Evolutionary conservation across 2,888 invertebrate species (phyloP).

Genomic region (Rambutsinella grinnellia): DNA sequence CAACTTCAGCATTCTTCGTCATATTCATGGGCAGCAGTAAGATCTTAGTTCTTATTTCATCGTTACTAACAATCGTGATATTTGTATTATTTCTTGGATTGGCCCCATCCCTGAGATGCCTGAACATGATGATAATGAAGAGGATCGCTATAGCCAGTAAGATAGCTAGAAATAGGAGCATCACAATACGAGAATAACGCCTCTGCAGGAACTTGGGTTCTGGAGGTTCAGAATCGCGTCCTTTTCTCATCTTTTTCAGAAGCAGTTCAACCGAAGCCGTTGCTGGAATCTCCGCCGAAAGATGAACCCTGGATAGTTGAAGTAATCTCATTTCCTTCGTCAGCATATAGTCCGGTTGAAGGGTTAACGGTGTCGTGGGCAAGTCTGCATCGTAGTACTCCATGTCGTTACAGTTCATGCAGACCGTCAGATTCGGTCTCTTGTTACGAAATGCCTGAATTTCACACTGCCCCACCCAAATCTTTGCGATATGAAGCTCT

Average conservation of each 20-base stretch:
- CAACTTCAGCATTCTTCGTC: not conserved
- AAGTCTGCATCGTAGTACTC: slow-evolving; percentile 50
- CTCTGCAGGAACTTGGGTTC: not conserved
- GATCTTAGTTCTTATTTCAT: no score
- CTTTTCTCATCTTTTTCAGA: not conserved
- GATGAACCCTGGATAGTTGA: not conserved
- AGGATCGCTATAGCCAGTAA: slow-evolving; percentile 18
- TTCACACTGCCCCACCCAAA: slow-evolving; percentile 28
- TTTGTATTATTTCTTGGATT: not conserved
- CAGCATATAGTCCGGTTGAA: not conserved
- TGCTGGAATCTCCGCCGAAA: not conserved
- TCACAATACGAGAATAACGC: slow-evolving; percentile 2
- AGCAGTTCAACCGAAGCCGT: not conserved
- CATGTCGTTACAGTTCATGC: slow-evolving; percentile 37
- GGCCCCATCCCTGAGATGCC: slow-evolving; percentile 6
- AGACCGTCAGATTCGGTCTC: slow-evolving; percentile 20
- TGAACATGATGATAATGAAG: slow-evolving; percentile 31
- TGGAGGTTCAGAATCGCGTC: not conserved
- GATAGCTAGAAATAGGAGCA: slow-evolving; percentile 21
- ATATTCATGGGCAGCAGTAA: not conserved
- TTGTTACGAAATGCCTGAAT: slow-evolving; percentile 19
- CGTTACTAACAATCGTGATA: not conserved
- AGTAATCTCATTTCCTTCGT: not conserved
- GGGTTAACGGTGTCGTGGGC: not conserved
- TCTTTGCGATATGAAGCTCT: slow-evolving; percentile 40